Evolutionary conservation across 2,888 invertebrate genomes (phyloP).

Genomic region (Nemoura dubitans): DNA sequence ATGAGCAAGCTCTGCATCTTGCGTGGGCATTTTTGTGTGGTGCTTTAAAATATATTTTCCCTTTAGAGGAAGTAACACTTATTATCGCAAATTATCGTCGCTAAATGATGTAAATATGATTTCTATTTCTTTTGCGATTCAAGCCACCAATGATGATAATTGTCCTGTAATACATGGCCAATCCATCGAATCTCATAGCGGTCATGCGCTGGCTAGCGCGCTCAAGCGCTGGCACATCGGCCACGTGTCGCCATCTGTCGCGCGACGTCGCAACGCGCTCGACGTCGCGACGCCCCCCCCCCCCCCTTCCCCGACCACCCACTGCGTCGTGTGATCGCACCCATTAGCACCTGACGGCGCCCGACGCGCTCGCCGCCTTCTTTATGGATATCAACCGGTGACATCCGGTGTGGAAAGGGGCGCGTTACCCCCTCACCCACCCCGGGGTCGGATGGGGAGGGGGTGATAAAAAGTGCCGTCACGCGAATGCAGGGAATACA

Average conservation of each 20-base stretch:
- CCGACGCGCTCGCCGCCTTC: conserved; percentile 16
- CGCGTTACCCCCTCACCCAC: not conserved
- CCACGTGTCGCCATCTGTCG: not conserved
- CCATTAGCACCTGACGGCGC: conserved; percentile 33
- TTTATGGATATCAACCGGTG: conserved; percentile 8
- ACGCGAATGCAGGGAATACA: not conserved
- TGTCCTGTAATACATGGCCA: no score
- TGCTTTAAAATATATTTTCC: no score
- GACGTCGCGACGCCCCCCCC: conserved; percentile 24
- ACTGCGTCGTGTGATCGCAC: conserved; percentile 19
- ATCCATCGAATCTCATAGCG: no score
- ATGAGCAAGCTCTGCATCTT: no score
- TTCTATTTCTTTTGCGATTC: no score
- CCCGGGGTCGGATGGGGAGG: not conserved
- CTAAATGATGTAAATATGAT: no score
- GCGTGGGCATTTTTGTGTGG: no score
- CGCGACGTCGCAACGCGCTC: not conserved
- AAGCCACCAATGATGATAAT: no score
- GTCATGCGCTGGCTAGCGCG: not conserved
- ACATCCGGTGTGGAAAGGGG: conserved; percentile 31
- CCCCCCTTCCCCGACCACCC: conserved; percentile 15
- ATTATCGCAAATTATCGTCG: no score
- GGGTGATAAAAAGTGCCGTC: not conserved
- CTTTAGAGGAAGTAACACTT: no score
- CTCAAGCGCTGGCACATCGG: not conserved